Conservation (phyloP, 2,113 vertebrate species). For the Athene noctua region DNA sequence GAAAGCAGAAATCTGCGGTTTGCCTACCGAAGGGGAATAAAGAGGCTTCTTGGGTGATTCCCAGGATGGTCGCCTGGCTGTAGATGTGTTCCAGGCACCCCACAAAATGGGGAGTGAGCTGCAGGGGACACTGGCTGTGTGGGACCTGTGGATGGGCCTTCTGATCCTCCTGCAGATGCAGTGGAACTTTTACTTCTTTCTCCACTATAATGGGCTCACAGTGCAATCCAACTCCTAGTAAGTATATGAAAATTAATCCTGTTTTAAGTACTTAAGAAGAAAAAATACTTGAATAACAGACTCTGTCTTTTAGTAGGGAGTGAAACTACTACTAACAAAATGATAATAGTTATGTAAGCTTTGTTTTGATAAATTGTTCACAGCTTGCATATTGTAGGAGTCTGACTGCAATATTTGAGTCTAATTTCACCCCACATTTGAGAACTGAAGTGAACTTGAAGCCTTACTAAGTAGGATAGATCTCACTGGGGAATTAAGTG, state of each 20-base stretch:
- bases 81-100: background rate
- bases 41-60: background rate
- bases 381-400: background rate
- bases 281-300: background rate
- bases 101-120: background rate
- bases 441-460: background rate
- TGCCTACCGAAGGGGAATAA: background rate
- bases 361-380: background rate
- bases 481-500: background rate
- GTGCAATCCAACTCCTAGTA: background rate
- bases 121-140: background rate
- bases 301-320: background rate
- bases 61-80: rapidly evolving
- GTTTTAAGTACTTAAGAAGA: background rate
- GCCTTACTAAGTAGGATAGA: background rate
- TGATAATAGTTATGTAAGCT: background rate
- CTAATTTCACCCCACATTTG: background rate
- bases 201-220: background rate
- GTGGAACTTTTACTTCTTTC: background rate
- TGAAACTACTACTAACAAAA: background rate
- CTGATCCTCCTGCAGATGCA: background rate
- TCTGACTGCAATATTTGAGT: background rate
- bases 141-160: background rate
- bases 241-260: background rate
- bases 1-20: background rate